phyloP scores from a whole-genome alignment of 1,140 invertebrate genomes.

The Bursaphelenchus mucronatus region DNA sequence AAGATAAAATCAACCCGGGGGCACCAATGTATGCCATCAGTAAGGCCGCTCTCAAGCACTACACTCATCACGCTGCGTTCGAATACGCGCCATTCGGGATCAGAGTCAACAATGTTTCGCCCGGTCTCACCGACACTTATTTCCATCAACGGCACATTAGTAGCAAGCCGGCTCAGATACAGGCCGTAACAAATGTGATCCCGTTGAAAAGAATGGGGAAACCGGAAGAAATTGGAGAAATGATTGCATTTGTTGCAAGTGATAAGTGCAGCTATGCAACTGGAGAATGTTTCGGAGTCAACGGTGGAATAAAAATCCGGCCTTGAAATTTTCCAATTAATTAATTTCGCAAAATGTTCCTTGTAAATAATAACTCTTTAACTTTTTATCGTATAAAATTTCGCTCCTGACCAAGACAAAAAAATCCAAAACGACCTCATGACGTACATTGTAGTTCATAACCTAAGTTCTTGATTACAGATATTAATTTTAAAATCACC shows the following conservation, averaged over 20 bases:
- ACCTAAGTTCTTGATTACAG: too few relatives aligned
- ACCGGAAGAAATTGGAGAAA: slow-evolving; percentile 72
- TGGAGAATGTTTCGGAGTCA: slow-evolving; percentile 73
- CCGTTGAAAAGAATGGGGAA: slow-evolving; percentile 74
- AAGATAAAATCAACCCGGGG: too few relatives aligned
- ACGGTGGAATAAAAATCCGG: slow-evolving; percentile 67
- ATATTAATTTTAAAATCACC: too few relatives aligned
- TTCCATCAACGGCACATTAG: slow-evolving; percentile 1
- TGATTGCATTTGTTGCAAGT: slow-evolving; percentile 78
- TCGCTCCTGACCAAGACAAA: too few relatives aligned
- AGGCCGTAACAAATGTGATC: slow-evolving; percentile 64
- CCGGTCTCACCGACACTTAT: slow-evolving; percentile 59
- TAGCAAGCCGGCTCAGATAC: not conserved
- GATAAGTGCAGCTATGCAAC: slow-evolving; percentile 75
- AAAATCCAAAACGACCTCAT: too few relatives aligned
- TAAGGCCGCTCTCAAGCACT: slow-evolving; percentile 67
- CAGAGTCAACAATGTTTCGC: slow-evolving; percentile 70
- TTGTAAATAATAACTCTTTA: too few relatives aligned
- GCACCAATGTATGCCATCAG: too few relatives aligned
- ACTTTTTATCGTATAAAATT: too few relatives aligned
- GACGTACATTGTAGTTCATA: too few relatives aligned
- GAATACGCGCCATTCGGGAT: slow-evolving; percentile 74
- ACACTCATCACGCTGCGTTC: slow-evolving; percentile 74
- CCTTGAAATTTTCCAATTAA: too few relatives aligned
- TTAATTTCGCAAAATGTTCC: too few relatives aligned